Evolutionary conservation across 2,797 vertebrate species (phyloP), one percentile per base, ranked within the genome.

Genomic region (Platyrinchus mystaceus): DNA sequence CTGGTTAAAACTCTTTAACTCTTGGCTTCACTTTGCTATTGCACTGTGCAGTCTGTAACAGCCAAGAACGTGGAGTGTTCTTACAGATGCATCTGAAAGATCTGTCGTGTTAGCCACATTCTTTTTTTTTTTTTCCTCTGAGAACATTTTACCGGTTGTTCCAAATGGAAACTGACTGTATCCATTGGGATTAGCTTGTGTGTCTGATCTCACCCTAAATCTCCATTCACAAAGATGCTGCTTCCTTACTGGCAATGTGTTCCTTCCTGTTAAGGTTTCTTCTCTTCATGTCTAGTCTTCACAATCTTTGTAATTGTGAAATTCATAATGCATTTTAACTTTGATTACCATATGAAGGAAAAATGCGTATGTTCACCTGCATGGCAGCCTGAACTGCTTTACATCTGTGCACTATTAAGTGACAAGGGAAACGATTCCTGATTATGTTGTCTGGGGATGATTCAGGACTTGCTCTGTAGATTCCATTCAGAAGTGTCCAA

Each of bases 351-450:
- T 39, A 24, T 9, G 36, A 63, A 76, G 28, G n/a, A 62, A 55
- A 44, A 49, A 12, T 4, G 0, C 1, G 0, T 19, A 2, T 43
- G 18, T 53, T 87, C 67, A 62, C 30, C 47, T 90, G 32, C 19
- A 0, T 32, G 39, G 41, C 53, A 88, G 41, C 15, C 19, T 24
- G 47, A 55, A 34, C 76, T 59, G 43, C 32, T 79, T 81, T 59
- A 7, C 12, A 7, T 43, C 17, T 84, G 34, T 79, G 32, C 0
- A 1, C 37, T 77, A 1, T 18, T n/a, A 52, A 55, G 36, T 75
- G 43, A 12, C 28, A 50, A 63, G 11, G 15, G 22, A 19, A 63
- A 20, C 56, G 27, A 63, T 58, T 64, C 44, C 59, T 59, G 26
- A 23, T 68, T 70, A 2, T 62, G 14, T 44, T 76, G 21, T 44